Evolutionary conservation across 1,140 invertebrate species (phyloP), one percentile per base, ranked within the genome.

Genomic region (Pogonomyrmex barbatus): DNA sequence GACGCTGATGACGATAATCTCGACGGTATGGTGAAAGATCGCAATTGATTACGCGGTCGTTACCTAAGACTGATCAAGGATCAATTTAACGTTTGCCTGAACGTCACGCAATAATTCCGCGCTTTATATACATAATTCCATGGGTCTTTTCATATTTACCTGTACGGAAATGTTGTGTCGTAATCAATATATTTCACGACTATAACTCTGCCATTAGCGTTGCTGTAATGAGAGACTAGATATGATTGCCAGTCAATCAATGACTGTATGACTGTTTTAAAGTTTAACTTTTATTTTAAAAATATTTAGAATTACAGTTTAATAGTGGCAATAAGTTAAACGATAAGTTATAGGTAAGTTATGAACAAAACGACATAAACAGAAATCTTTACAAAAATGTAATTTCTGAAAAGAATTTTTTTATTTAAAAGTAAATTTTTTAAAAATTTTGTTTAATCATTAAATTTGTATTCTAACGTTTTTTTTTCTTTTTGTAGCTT

Each of bases 1-100:
- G 58, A 85, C 58, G 47, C 62, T 79, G 58, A 85, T 79, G 71
- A 56, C 73, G 83, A 85, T 79, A 85, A 85, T 85, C 58, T 77
- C 24, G 58, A 42, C 62, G 56, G 82, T 76, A 85, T 85, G 47
- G 60, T 79, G 83, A 85, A 85, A 85, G 83, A 78, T 54, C 62
- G 58, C 73, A 77, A 24, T 52, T 62, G 73, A 14, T 63, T 78
- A 62, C 45, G 82, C 71, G 58, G 47, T 24, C 45, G n/a, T 75
- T 83, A 75, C 30, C 9, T 42, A 83, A 83, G 68, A 75, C 68
- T n/a, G 79, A 83, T 73, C 79, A 73, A 83, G 42, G 79, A 83
- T 75, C 79, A 73, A 47, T 75, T 81, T 81, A 81, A 75, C n/a
- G 52, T 70, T 70, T 56, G 30, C 33, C 65, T 50, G 68, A 83